These are phyloP conservation scores for Bothrops jararaca DNA, from an alignment of 2,113 vertebrate genomes.

Conservation along the genomic window DNA sequence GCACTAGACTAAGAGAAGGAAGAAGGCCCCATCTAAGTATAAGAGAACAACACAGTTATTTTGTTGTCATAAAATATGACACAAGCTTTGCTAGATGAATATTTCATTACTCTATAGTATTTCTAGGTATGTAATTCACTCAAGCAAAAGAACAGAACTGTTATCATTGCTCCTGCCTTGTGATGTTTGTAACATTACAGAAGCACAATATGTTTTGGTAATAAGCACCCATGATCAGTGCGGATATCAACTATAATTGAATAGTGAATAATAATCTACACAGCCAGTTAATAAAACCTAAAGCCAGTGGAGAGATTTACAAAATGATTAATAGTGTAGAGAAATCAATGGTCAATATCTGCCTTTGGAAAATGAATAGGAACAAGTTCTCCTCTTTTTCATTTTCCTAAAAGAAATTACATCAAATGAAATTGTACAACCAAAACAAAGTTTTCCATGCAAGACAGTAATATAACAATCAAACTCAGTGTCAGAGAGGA, in stretches of 20 bases:
- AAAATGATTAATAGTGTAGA: background rate
- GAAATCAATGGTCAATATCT: background rate
- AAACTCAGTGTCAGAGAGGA: background rate
- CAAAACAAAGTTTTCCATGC: background rate
- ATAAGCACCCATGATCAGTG: background rate
- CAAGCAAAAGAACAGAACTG: background rate
- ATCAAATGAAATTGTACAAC: background rate
- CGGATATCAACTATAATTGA: background rate
- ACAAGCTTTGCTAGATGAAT: background rate
- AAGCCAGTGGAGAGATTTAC: background rate
- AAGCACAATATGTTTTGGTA: background rate
- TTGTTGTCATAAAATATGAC: background rate
- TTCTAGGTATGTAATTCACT: background rate
- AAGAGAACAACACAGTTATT: background rate
- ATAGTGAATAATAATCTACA: background rate
- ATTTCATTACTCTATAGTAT: background rate
- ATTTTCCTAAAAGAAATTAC: background rate
- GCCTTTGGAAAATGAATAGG: background rate
- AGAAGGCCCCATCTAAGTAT: background rate
- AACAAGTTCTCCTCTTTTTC: background rate
- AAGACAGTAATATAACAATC: background rate
- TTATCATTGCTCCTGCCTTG: background rate
- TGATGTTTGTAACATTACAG: background rate
- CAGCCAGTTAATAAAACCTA: background rate
- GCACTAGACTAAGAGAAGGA: background rate